Percentiles rank a stretch among this genome's conserved stretches.
phyloP scores from a whole-genome alignment of 1,140 invertebrate genomes.

The Pantala flavescens region DNA sequence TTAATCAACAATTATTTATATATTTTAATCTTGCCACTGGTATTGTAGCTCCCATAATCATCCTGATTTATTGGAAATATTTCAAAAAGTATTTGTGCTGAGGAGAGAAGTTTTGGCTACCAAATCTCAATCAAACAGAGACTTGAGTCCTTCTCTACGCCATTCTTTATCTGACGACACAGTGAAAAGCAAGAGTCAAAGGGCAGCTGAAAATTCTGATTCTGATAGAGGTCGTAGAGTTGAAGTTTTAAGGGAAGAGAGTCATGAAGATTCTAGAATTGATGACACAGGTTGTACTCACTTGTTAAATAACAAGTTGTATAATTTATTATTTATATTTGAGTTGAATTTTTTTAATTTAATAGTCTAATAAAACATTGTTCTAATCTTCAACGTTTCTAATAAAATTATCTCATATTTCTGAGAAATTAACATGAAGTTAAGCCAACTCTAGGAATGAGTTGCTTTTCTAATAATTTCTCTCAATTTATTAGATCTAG shows the following conservation, averaged over 20 bases:
- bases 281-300: conserved; percentile 17
- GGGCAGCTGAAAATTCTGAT: not conserved
- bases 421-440: too few species aligned
- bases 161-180: not conserved
- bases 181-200: not conserved
- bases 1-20: too few species aligned
- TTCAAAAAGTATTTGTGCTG: conserved; percentile 2
- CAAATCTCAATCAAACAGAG: not conserved
- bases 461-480: not conserved
- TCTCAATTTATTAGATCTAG: conserved; percentile 13
- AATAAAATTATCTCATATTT: too few species aligned
- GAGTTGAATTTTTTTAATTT: too few species aligned
- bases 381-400: too few species aligned
- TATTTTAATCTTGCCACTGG: too few species aligned
- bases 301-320: too few species aligned
- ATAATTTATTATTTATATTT: too few species aligned
- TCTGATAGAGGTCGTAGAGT: not conserved
- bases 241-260: conserved; percentile 13
- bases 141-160: not conserved
- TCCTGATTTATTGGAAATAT: not conserved
- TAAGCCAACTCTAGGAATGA: too few species aligned
- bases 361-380: too few species aligned
- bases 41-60: too few species aligned
- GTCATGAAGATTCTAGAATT: conserved; percentile 13
- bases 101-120: conserved; percentile 5